phyloP scores from a whole-genome alignment of 23 tunicate genomes.

The Pegea sp. region DNA sequence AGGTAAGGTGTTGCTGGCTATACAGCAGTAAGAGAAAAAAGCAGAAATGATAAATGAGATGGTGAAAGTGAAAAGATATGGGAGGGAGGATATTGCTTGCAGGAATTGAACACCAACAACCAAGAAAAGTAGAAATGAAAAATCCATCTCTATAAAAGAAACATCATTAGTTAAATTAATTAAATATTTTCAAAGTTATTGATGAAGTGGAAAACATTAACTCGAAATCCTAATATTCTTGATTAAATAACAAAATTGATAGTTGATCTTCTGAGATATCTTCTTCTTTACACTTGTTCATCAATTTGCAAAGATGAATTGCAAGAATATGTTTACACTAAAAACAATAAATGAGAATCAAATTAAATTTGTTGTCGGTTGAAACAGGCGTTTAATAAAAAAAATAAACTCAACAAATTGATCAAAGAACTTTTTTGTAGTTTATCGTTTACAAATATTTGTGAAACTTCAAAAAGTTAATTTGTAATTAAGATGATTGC shows the following conservation, averaged over 20 bases:
- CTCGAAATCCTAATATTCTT: slow-evolving; percentile 40
- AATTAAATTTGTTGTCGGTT: too few species aligned
- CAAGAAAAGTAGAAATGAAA: background rate
- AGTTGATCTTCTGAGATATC: slow-evolving; percentile 30
- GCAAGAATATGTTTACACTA: slow-evolving; percentile 89
- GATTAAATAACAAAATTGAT: slow-evolving; percentile 19
- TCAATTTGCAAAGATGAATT: slow-evolving; percentile 36
- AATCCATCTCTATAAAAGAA: background rate
- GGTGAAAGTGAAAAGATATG: slow-evolving; percentile 9
- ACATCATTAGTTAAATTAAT: too few species aligned
- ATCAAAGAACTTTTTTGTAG: too few species aligned
- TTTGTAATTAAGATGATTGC: too few species aligned
- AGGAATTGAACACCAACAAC: slow-evolving; percentile 6
- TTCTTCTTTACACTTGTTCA: slow-evolving; percentile 11
- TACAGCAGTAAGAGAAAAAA: slow-evolving; percentile 4
- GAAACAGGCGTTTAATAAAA: too few species aligned
- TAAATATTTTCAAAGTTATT: too few species aligned
- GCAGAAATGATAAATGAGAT: slow-evolving; percentile 2
- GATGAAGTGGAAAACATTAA: too few species aligned
- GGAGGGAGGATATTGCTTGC: slow-evolving; percentile 1
- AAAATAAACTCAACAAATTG: too few species aligned
- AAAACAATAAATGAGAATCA: slow-evolving; percentile 6
- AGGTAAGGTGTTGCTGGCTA: slow-evolving; percentile 4
- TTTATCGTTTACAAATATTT: too few species aligned
- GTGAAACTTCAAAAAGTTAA: too few species aligned